Percentiles rank a stretch among this genome's conserved stretches.
phyloP scores from a whole-genome alignment of 1,140 invertebrate genomes.

The Drosophila lowei region DNA sequence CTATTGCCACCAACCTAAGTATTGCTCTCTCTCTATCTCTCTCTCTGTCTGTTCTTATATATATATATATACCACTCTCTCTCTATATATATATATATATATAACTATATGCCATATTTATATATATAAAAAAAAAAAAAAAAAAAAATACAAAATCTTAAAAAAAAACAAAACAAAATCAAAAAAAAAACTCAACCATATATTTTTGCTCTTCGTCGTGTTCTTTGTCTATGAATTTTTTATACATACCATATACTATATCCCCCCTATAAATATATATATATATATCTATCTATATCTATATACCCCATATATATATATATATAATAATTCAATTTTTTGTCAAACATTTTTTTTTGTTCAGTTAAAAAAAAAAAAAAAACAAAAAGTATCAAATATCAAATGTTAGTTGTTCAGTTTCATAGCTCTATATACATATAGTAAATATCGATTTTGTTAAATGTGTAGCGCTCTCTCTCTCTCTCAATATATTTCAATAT shows the following conservation, averaged over 20 bases:
- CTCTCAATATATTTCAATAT: background rate
- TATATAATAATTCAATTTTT: conserved; percentile 28
- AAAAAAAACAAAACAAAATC: conserved; percentile 61
- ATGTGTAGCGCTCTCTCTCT: conserved; percentile 51
- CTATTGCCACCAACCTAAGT: conserved; percentile 45
- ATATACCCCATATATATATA: conserved; percentile 42
- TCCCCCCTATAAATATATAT: conserved; percentile 36
- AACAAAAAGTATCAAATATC: conserved; percentile 14
- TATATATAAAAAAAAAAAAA: conserved; percentile 43
- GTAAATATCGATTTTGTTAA: conserved; percentile 35
- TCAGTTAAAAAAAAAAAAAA: conserved; percentile 28
- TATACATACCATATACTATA: conserved; percentile 49
- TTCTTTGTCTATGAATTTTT: conserved; percentile 83
- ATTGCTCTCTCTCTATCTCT: conserved; percentile 47
- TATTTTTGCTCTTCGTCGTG: conserved; percentile 83
- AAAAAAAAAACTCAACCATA: conserved; percentile 73
- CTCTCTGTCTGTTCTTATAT: conserved; percentile 36
- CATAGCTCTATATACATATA: conserved; percentile 31
- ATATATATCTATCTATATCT: conserved; percentile 42
- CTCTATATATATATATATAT: conserved; percentile 48
- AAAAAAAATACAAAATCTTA: conserved; percentile 51
- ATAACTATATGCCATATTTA: conserved; percentile 32
- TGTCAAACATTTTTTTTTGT: conserved; percentile 32
- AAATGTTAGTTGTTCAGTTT: conserved; percentile 45
- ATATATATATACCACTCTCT: conserved; percentile 37